Base-by-base conservation (phyloP, 2,888 invertebrate genomes). In the Tetragnatha montana region DNA sequence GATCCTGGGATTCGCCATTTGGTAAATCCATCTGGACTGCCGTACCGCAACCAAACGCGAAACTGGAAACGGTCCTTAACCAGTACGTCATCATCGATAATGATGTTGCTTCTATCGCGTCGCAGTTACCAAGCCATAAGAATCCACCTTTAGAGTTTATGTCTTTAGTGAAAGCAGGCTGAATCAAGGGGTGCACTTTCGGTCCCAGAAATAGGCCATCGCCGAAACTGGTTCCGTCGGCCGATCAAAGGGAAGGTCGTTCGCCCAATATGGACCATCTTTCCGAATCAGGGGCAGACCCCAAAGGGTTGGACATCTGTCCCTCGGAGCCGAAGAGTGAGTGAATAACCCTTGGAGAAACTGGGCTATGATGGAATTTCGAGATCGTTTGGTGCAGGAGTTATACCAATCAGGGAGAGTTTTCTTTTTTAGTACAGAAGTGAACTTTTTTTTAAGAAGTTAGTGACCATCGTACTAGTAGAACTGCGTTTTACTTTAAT, bases 171-270 rank as follows among this genome's bases (percentile, higher is more conserved):
- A 69, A 84, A 76, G 84, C 49, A 21, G 47, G n/a, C 76, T 75
- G 83, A 80, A 84, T 73, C 74, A 79, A 85, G 51, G 81, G 81
- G 85, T 81, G 74, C 85, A 35, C 35, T 81, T 75, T 81, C 82
- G 69, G 69, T 49, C 35, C 6, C 21, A 14, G 68, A 85, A 85
- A 51, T 89, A 89, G 89, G 89, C 60, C 89, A 89, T 85, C 89
- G 85, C 17, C 17, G 74, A 68, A 82, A 88, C 83, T 19, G 83
- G 88, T 83, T 88, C 71, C 74, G 51, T 81, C 81, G 76, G 73
- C 73, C 10, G 51, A 89, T 74, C 76, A 73, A 83, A 88, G 79
- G 70, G 85, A 89, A 89, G 89, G 89, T 89, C 89, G 70, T 89
- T 89, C 89, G 85, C 85, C 89, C 74, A 68, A 76, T 81, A 82